phyloP scores from a whole-genome alignment of 2,888 invertebrate species.

The Buathra laborator region DNA sequence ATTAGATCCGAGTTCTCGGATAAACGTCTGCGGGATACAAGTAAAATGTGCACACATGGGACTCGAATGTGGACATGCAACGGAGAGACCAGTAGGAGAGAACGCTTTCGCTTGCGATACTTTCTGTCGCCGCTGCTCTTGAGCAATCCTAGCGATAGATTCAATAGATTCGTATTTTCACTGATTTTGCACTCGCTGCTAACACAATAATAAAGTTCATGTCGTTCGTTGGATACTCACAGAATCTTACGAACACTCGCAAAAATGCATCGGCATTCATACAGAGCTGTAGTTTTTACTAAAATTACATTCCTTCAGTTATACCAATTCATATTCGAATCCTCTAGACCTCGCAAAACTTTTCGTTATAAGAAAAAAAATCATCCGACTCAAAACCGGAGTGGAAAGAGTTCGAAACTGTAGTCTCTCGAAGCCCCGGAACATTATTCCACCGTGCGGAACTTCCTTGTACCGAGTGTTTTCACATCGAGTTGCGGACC shows the following conservation, averaged over 20 bases:
- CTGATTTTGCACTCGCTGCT: no score
- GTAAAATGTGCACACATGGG: conserved; percentile 10
- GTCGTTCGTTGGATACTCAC: not conserved
- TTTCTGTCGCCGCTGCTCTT: conserved; percentile 1
- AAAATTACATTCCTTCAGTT: not conserved
- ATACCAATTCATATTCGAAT: not conserved
- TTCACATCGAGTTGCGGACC: conserved; percentile 12
- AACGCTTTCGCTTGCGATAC: conserved; percentile 15
- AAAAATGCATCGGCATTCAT: no score
- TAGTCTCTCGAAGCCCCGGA: not conserved
- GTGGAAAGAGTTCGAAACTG: not conserved
- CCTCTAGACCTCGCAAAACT: not conserved
- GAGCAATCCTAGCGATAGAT: not conserved
- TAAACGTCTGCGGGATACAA: conserved; percentile 40
- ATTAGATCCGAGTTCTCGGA: conserved; percentile 69
- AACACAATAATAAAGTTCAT: not conserved
- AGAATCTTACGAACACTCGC: no score
- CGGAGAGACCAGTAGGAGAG: not conserved
- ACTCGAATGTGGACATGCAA: conserved; percentile 11
- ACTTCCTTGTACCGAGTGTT: conserved; percentile 10
- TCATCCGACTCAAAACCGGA: not conserved
- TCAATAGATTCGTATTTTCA: not conserved
- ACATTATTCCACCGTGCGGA: conserved; percentile 13
- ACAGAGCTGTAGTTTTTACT: not conserved
- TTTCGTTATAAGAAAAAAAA: not conserved